These are phyloP conservation scores for Drosophila macrospina DNA, from an alignment of 2,888 invertebrate species.

Conservation along the genomic window DNA sequence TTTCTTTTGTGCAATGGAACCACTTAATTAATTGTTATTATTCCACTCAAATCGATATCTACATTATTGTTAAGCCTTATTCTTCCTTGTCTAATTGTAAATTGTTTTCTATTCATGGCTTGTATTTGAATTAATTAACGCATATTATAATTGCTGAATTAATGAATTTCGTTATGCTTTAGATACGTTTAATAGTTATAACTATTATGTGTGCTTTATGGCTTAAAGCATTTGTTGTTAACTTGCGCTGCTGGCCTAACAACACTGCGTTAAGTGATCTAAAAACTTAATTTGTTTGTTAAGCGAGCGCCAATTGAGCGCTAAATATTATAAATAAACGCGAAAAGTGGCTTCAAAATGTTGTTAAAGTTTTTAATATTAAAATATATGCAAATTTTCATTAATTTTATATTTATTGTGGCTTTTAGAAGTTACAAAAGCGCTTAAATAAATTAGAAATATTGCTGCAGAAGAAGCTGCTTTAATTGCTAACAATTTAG, in stretches of 20 bases:
- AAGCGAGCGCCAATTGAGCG: neutral
- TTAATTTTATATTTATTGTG: too few relatives aligned
- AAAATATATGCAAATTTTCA: too few relatives aligned
- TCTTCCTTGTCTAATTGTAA: constrained; percentile 34
- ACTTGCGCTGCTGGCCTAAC: neutral
- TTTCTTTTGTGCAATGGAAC: constrained; percentile 1
- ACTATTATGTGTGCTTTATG: neutral
- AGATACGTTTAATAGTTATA: constrained; percentile 2
- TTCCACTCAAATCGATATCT: constrained; percentile 36
- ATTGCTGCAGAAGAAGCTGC: too few relatives aligned
- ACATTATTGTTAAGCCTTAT: neutral
- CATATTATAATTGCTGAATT: constrained; percentile 27
- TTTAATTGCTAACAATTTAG: too few relatives aligned
- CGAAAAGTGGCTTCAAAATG: too few relatives aligned
- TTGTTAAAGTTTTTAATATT: too few relatives aligned
- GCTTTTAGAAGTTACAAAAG: too few relatives aligned
- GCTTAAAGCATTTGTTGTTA: constrained; percentile 1
- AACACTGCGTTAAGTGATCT: neutral
- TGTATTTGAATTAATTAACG: constrained; percentile 31
- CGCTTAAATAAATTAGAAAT: too few relatives aligned
- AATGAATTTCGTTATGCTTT: neutral
- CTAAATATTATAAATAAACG: neutral
- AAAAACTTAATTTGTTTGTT: neutral
- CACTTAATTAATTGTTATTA: constrained; percentile 10
- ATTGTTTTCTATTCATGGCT: constrained; percentile 34